Base-by-base conservation (phyloP, 2,797 vertebrate genomes). In the Hypotaenidia philippensis region DNA sequence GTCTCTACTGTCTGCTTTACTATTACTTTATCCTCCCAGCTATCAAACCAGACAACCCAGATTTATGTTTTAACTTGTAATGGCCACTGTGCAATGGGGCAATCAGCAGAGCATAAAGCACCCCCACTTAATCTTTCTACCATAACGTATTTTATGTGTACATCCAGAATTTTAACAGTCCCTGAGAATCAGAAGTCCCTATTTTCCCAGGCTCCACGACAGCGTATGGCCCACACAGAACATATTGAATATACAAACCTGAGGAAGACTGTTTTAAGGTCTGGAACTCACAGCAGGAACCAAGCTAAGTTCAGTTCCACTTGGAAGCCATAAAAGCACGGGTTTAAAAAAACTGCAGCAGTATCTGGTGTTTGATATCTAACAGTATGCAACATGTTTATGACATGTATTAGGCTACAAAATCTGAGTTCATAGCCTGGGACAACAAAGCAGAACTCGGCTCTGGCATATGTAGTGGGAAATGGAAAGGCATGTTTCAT, bases 331-430 rank as follows among this genome's bases (percentile, higher is more conserved):
- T 97, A 97, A 98, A 97, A 97, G 49, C 60, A 89, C 1, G 88
- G 89, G 76, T 95, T 95, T 95, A 89, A 96, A 96, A 96, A 93
- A 92, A 94, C 90, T 87, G 95, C 96, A 92, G 79, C 53, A 34
- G 66, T 34, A 95, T 94, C 97, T 98, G 97, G 95, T 77, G 87
- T 96, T 97, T 94, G 97, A 96, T 94, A 96, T 92, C 94, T 88
- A 95, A 96, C 88, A 95, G 95, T 96, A 93, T 21, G 92, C 82
- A 97, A 89, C 94, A 97, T 86, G 91, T 97, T 97, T 97, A 97
- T 76, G 93, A 93, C 86, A 89, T 47, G 83, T 76, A 94, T 92
- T 92, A 97, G 87, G 91, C 96, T 86, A 87, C 96, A 90, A 89
- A 92, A 96, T 94, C 83, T 38, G 93, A 94, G 87, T 94, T 96